phyloP scores from a whole-genome alignment of 2,888 invertebrate genomes.

The Julus scanicus region DNA sequence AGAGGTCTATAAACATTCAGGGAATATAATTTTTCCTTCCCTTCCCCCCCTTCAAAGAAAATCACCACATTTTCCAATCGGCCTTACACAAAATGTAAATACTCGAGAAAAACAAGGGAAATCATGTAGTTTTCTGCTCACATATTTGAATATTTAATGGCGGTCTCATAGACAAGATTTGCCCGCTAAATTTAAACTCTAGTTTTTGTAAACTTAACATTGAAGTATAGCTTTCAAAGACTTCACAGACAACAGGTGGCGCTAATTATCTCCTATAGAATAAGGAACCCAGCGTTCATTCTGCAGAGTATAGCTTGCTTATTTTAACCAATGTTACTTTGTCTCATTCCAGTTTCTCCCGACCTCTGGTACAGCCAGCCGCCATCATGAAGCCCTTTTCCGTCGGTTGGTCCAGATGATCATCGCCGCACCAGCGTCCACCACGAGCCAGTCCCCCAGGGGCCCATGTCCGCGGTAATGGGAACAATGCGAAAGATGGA shows the following conservation, averaged over 20 bases:
- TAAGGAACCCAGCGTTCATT: too few species aligned
- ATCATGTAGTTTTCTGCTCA: neutral
- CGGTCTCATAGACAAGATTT: neutral
- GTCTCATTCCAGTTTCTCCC: neutral
- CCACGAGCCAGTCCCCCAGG: neutral
- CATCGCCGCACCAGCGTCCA: neutral
- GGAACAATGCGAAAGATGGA: slow-evolving; percentile 54
- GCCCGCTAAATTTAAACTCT: neutral
- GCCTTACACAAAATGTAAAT: neutral
- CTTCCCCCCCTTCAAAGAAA: neutral
- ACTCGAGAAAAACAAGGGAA: neutral
- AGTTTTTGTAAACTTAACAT: neutral
- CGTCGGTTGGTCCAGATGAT: neutral
- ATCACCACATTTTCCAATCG: neutral
- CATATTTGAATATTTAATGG: too few species aligned
- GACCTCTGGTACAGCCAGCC: neutral
- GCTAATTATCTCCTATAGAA: too few species aligned
- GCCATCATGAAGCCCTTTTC: neutral
- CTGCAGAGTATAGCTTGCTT: neutral
- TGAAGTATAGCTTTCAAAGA: too few species aligned
- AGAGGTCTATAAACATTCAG: neutral
- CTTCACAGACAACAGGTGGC: too few species aligned
- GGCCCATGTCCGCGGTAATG: slow-evolving; percentile 48
- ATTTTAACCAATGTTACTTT: neutral
- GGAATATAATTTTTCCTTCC: neutral